phyloP scores from a whole-genome alignment of 2,888 invertebrate species.

The Nysson spinosus region DNA sequence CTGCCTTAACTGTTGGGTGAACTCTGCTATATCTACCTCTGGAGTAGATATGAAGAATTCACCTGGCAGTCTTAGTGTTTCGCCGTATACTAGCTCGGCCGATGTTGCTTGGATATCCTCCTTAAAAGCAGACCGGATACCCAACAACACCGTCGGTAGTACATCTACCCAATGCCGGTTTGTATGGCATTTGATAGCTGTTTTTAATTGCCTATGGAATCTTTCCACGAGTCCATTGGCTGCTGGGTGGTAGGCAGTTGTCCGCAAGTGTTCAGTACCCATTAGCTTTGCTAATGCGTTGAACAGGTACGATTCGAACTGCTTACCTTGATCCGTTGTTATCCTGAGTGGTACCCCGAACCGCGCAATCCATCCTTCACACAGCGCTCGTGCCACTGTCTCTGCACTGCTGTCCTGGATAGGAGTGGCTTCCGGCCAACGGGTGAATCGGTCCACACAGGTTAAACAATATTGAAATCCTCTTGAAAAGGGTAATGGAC shows the following conservation, averaged over 20 bases:
- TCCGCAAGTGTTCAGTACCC: neutral
- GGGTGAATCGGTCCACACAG: too few relatives aligned
- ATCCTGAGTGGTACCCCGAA: slow-evolving; percentile 36
- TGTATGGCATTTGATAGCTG: neutral
- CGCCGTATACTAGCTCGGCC: neutral
- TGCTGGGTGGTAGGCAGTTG: neutral
- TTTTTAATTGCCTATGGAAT: neutral
- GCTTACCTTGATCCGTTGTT: neutral
- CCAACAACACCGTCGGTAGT: neutral
- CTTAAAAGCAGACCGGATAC: neutral
- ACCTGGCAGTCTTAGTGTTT: neutral
- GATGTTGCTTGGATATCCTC: neutral
- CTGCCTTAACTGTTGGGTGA: neutral
- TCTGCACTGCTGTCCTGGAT: neutral
- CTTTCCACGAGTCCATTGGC: neutral
- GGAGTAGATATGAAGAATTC: neutral
- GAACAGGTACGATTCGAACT: neutral
- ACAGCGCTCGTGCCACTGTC: slow-evolving; percentile 14
- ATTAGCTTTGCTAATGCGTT: neutral
- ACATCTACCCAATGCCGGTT: neutral
- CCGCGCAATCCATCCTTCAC: slow-evolving; percentile 39
- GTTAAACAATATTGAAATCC: neutral
- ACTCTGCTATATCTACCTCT: neutral
- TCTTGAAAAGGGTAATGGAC: neutral
- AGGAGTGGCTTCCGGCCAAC: neutral